These are phyloP conservation scores for Cheilinus undulatus DNA, from an alignment of 2,113 vertebrate species.

Conservation along the genomic window DNA sequence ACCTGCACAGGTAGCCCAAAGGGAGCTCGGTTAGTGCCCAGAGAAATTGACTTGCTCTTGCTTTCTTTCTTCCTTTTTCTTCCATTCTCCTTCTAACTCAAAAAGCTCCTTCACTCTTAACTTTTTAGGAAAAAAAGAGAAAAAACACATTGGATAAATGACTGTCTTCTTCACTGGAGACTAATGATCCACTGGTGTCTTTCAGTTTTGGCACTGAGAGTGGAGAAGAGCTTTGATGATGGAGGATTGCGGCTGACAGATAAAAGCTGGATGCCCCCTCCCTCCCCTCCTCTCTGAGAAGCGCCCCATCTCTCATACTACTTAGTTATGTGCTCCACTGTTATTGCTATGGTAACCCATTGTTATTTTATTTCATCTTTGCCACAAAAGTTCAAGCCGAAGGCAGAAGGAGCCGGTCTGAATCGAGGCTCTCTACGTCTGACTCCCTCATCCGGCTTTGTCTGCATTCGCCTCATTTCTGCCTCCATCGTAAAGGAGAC, in stretches of 20 bases:
- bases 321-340: slow-evolving; percentile 66
- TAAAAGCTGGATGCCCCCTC: slow-evolving; percentile 59
- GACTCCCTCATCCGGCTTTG: slow-evolving; percentile 30
- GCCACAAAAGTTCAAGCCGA: slow-evolving; percentile 60
- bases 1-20: slow-evolving; percentile 71
- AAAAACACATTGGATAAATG: slow-evolving; percentile 53
- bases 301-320: slow-evolving; percentile 62
- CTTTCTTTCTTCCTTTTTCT: slow-evolving; percentile 5
- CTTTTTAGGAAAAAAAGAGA: slow-evolving; percentile 38
- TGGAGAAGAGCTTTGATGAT: slow-evolving; percentile 78
- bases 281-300: slow-evolving; percentile 9
- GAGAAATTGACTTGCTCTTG: slow-evolving; percentile 54
- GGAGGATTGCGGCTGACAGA: slow-evolving; percentile 66
- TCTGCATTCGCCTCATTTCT: slow-evolving; percentile 11
- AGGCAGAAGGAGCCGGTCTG: slow-evolving; percentile 25
- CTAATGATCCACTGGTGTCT: slow-evolving; percentile 75
- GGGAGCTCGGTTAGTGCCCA: slow-evolving; percentile 51
- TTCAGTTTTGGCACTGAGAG: slow-evolving; percentile 66
- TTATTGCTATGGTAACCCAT: slow-evolving; percentile 76
- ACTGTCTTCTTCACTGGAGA: slow-evolving; percentile 69
- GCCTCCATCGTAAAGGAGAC: not conserved
- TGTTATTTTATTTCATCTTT: slow-evolving; percentile 75
- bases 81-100: slow-evolving; percentile 11
- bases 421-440: slow-evolving; percentile 7
- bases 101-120: slow-evolving; percentile 32